phyloP scores from a whole-genome alignment of 2,888 invertebrate species.

The Petrophora chlorosata region DNA sequence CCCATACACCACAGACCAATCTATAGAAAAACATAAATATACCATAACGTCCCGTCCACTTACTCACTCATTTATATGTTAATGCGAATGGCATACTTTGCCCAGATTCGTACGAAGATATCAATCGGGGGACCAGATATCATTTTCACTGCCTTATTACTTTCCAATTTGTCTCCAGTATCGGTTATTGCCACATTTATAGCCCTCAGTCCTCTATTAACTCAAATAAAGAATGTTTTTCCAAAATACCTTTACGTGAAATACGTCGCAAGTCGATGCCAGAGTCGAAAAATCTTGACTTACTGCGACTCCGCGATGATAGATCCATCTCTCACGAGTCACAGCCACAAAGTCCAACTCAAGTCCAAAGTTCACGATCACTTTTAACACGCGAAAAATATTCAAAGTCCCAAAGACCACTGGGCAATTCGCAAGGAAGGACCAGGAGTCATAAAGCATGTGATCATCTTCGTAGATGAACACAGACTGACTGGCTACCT shows the following conservation, averaged over 20 bases:
- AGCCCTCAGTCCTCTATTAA: constrained; percentile 55
- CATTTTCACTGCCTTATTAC: constrained; percentile 83
- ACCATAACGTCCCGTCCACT: constrained; percentile 72
- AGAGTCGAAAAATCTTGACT: constrained; percentile 84
- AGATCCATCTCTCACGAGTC: constrained; percentile 69
- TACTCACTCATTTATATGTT: constrained; percentile 83
- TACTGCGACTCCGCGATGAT: constrained; percentile 79
- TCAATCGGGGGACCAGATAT: constrained; percentile 74
- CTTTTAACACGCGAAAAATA: constrained; percentile 23
- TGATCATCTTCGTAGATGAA: constrained; percentile 83
- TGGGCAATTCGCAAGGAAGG: constrained; percentile 64
- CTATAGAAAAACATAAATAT: constrained; percentile 63
- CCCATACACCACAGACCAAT: constrained; percentile 53
- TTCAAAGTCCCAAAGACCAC: constrained; percentile 56
- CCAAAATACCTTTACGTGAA: constrained; percentile 76
- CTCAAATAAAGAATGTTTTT: constrained; percentile 38
- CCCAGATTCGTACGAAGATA: constrained; percentile 78
- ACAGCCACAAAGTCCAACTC: constrained; percentile 45
- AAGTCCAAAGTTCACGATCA: too few species aligned
- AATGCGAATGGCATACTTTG: constrained; percentile 73
- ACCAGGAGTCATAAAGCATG: constrained; percentile 62
- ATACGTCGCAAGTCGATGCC: constrained; percentile 80
- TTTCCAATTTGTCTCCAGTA: constrained; percentile 81
- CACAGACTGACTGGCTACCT: constrained; percentile 82
- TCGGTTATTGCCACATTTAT: constrained; percentile 79